These are phyloP conservation scores for Coregonus suidteri DNA, from an alignment of 2,797 vertebrate species.

Conservation along the genomic window DNA sequence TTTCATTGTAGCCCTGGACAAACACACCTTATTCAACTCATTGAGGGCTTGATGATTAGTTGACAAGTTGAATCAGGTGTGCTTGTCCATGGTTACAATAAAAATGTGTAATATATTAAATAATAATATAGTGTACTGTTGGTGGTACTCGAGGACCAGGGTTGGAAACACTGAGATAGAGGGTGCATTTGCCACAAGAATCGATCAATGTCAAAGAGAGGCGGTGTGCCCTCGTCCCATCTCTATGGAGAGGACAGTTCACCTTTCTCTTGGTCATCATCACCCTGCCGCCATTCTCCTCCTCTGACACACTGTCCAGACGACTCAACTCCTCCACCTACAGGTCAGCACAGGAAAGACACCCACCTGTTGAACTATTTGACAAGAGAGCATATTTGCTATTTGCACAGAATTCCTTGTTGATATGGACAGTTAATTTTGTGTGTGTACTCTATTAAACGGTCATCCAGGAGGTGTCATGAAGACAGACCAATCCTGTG, in stretches of 20 bases:
- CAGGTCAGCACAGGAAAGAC: slow-evolving; percentile 13
- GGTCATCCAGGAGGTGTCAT: background rate
- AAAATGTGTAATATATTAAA: too few species aligned
- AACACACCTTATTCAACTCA: too few species aligned
- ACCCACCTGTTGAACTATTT: background rate
- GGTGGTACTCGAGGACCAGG: too few species aligned
- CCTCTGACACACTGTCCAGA: slow-evolving; percentile 73
- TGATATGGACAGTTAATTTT: background rate
- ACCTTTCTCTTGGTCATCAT: slow-evolving; percentile 50
- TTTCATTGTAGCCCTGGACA: too few species aligned
- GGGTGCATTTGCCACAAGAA: background rate
- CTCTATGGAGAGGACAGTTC: slow-evolving; percentile 6
- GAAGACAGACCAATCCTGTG: background rate
- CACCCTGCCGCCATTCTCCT: slow-evolving; percentile 50
- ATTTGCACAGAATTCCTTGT: background rate
- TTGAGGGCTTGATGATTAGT: too few species aligned
- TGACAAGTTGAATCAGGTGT: too few species aligned
- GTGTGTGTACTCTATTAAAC: background rate
- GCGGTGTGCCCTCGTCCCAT: background rate
- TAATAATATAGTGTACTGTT: too few species aligned
- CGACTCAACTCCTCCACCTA: slow-evolving; percentile 87
- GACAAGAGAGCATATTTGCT: background rate
- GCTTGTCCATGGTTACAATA: too few species aligned
- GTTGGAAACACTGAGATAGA: too few species aligned
- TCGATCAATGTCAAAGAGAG: background rate